Percentiles rank a stretch among this genome's conserved stretches.
Evolutionary conservation across 92 coral and sea anemone genomes (phyloP).

Genomic region (Parazoanthus atlanticus): DNA sequence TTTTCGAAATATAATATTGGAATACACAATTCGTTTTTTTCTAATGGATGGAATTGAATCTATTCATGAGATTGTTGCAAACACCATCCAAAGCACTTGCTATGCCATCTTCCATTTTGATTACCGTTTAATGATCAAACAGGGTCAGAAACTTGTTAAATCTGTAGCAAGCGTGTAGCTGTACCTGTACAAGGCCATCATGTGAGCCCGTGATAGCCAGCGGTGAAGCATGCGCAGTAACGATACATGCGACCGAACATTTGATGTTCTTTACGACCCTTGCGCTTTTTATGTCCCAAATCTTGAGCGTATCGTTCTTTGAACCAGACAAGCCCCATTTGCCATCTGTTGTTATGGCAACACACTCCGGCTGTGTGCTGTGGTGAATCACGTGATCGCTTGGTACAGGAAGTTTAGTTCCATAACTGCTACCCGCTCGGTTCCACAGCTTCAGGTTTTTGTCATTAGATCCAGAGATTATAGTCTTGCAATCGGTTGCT

Average conservation of each 20-base stretch:
- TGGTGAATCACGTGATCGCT: constrained; percentile 82
- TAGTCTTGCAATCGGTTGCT: constrained; percentile 69
- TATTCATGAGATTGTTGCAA: too few species aligned
- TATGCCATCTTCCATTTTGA: not conserved
- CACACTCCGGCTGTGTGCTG: constrained; percentile 76
- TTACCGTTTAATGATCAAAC: not conserved
- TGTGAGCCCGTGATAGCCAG: constrained; percentile 78
- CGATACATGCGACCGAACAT: constrained; percentile 64
- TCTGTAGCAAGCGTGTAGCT: not conserved
- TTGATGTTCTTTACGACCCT: constrained; percentile 44
- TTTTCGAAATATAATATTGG: too few species aligned
- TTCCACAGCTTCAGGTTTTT: constrained; percentile 84
- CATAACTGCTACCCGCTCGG: constrained; percentile 65
- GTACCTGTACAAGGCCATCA: constrained; percentile 64
- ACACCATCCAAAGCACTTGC: not conserved
- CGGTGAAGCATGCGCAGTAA: constrained; percentile 51
- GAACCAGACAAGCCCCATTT: constrained; percentile 84
- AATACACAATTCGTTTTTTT: too few species aligned
- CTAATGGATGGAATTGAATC: too few species aligned
- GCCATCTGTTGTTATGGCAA: constrained; percentile 76
- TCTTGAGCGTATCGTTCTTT: constrained; percentile 63
- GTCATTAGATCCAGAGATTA: constrained; percentile 85
- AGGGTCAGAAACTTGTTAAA: not conserved
- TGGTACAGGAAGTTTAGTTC: constrained; percentile 46
- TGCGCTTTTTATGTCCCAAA: constrained; percentile 65